Evolutionary conservation across 1,140 invertebrate species (phyloP), one percentile per base, ranked within the genome.

Genomic region (Penaeus japonicus): DNA sequence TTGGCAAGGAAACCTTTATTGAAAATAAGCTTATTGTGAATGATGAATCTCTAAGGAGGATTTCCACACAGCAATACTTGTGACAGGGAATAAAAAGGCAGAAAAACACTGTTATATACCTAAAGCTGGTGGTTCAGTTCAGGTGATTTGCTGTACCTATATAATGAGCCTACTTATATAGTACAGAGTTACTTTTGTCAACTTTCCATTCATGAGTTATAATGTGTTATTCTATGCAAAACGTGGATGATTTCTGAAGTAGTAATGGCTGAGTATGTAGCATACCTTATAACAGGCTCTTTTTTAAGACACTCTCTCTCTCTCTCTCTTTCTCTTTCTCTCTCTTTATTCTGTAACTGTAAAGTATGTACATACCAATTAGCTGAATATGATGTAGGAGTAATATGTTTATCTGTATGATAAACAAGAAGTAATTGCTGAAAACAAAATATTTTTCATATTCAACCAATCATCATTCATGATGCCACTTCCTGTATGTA

Each of bases 11-110:
- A 47, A 47, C 47, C 47, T 47, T 47, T 47, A 12, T 47, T 12
- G 47, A 47, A 47, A 47, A n/a, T 12, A 47, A 47, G 47, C 47
- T 47, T 15, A 47, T 47, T 47, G 47, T 47, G 47, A 47, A 47
- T 47, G 47, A 47, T 47, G 10, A 47, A 84, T 30, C 65, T 32
- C 47, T 15, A 70, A 47, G 47, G 35, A 84, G 59, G 83, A 55
- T 84, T 47, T 84, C 83, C 83, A 84, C 83, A 73, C 65, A 84
- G 83, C 83, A 84, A 84, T 84, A 84, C 65, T 84, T 47, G 75
- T 47, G 83, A 84, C 83, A 84, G 83, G 83, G 83, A 84, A 84
- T 73, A 30, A 22, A 27, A 53, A n/a, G 83, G 83, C 70, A 84
- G 54, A 30, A 22, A 24, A 53, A n/a, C 83, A 75, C 75, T 84